Base-by-base conservation (phyloP, 2,113 vertebrate genomes). In the Corynorhinus townsendii region DNA sequence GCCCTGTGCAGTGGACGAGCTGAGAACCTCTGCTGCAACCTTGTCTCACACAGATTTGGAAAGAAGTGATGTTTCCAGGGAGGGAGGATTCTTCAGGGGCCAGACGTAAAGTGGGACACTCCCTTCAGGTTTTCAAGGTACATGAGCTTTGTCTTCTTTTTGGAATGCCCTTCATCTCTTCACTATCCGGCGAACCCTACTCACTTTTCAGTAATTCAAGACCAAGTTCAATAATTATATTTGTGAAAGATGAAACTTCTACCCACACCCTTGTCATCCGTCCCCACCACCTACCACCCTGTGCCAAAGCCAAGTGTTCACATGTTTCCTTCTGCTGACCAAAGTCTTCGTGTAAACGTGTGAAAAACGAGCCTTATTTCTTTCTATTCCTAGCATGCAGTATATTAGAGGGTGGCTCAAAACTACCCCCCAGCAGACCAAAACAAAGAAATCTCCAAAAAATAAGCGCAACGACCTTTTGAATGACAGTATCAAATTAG, bases 181-280 rank as follows among this genome's bases (percentile, higher is more conserved):
- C 56, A 59, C 7, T 45, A 43, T 14, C 35, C 35, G 5, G n/a
- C 49, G 19, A 59, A 64, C 8, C n/a, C 17, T 33, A 52, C 11
- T 69, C 45, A 66, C 43, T 59, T 76, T 92, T 54, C 24, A 35
- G 4, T 54, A 77, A 52, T 52, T 90, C 35, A 80, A 94, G 43
- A 72, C 19, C 35, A 92, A 66, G 64, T 81, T 94, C 73, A 93
- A 90, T 75, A 38, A 90, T 15, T 76, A 35, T 45, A 89, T 88
- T 59, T 73, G 5, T 71, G 73, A 79, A 69, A 89, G 89, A 82
- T 7, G 52, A 93, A 90, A 90, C 28, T 43, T 81, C 52, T n/a
- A 68, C 26, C 24, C 16, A 54, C 7, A 40, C 19, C 64, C 49
- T 69, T 40, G n/a, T 45, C n/a, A 26, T 6, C 33, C 2, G 20